phyloP scores from a whole-genome alignment of 92 coral and sea anemone genomes.

The Palythoa grandis region DNA sequence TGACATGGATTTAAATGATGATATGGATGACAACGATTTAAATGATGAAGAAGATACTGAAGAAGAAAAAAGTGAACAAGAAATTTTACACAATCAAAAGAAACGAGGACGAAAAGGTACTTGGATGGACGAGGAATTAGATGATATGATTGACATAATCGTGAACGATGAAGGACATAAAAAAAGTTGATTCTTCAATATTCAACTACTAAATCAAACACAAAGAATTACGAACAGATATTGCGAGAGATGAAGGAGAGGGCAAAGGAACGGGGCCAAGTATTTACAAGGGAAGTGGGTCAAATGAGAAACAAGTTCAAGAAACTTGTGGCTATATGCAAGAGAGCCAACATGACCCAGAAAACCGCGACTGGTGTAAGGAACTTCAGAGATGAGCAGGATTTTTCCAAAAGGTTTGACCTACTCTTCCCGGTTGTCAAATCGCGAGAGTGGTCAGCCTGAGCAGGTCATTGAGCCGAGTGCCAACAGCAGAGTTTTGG shows the following conservation, averaged over 20 bases:
- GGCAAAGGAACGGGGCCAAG: constrained; percentile 18
- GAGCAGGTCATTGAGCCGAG: constrained; percentile 46
- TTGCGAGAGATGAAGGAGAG: constrained; percentile 21
- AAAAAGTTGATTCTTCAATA: constrained; percentile 38
- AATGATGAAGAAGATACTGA: no score
- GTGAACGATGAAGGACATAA: constrained; percentile 41
- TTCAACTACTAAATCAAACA: constrained; percentile 30
- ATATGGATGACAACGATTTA: no score
- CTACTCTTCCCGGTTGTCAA: constrained; percentile 38
- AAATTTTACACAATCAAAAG: no score
- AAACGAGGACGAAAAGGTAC: no score
- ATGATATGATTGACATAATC: constrained; percentile 26
- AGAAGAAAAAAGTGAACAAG: no score
- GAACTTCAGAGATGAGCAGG: constrained; percentile 32
- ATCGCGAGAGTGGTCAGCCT: constrained; percentile 46
- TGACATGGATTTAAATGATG: no score
- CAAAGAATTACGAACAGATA: constrained; percentile 37
- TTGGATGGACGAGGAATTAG: no score
- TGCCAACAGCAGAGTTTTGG: not conserved
- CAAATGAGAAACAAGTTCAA: constrained; percentile 49
- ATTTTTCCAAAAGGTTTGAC: constrained; percentile 44
- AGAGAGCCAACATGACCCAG: constrained; percentile 33
- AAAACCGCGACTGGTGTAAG: constrained; percentile 48
- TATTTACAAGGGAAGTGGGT: constrained; percentile 23
- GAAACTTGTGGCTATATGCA: constrained; percentile 47